These are phyloP conservation scores for Pagetopsis macropterus DNA, from an alignment of 2,797 vertebrate species.

Conservation along the genomic window DNA sequence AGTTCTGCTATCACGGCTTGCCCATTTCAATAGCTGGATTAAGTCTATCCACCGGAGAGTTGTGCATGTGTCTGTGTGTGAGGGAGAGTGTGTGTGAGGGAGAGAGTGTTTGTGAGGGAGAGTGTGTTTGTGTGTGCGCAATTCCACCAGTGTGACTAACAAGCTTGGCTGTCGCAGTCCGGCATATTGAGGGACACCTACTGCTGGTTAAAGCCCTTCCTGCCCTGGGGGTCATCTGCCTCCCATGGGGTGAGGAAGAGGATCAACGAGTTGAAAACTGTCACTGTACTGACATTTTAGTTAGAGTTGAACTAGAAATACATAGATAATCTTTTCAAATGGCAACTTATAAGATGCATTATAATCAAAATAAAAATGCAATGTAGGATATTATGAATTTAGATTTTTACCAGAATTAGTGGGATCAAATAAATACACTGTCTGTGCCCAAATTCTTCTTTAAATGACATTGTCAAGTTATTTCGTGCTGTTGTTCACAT, in stretches of 20 bases:
- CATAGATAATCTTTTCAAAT: constrained; percentile 9
- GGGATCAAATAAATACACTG: too few relatives aligned
- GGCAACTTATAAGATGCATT: neutral
- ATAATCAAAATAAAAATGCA: too few relatives aligned
- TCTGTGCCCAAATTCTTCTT: too few relatives aligned
- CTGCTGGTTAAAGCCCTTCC: constrained; percentile 76
- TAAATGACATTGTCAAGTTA: neutral
- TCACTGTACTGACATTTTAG: constrained; percentile 40
- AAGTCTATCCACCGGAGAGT: constrained; percentile 72
- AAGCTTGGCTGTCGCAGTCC: constrained; percentile 78
- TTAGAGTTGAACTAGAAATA: constrained; percentile 14
- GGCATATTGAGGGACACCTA: constrained; percentile 80
- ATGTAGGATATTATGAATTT: neutral
- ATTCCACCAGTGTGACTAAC: constrained; percentile 78
- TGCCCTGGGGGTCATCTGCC: constrained; percentile 63
- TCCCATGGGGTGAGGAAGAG: constrained; percentile 33
- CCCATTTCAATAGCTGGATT: constrained; percentile 76
- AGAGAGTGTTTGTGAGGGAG: neutral
- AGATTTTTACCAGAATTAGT: neutral
- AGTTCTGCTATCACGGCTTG: constrained; percentile 75
- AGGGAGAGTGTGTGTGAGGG: constrained; percentile 6
- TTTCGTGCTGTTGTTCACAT: too few relatives aligned
- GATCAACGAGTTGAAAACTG: constrained; percentile 33
- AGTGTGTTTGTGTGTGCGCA: constrained; percentile 15
- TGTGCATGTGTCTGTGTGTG: constrained; percentile 18